Evolutionary conservation across 2,888 invertebrate species (phyloP).

Genomic region (Mythimna loreyi): DNA sequence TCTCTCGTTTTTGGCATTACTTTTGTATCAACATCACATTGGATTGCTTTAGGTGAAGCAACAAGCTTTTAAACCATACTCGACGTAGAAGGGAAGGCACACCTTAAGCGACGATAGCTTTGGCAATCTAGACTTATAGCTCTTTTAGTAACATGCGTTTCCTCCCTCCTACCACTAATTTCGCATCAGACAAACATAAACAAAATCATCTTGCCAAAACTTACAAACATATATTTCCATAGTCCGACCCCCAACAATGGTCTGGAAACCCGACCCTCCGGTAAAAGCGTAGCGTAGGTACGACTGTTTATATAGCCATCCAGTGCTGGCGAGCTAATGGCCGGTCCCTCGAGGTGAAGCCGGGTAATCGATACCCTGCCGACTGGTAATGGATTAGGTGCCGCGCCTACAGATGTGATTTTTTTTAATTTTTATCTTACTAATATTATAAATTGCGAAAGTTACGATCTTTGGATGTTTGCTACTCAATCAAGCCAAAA

Average conservation of each 20-base stretch:
- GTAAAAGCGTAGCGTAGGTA: conserved; percentile 58
- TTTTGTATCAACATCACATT: too few relatives aligned
- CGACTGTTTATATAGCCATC: conserved; percentile 61
- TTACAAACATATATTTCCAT: conserved; percentile 32
- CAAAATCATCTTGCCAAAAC: conserved; percentile 1
- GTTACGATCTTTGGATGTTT: too few relatives aligned
- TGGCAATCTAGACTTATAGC: too few relatives aligned
- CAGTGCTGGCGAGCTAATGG: conserved; percentile 66
- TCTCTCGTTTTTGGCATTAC: too few relatives aligned
- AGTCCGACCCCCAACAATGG: conserved; percentile 31
- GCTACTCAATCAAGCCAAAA: too few relatives aligned
- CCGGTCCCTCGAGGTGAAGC: conserved; percentile 62
- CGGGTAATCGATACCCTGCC: conserved; percentile 64
- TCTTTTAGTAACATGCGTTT: too few relatives aligned
- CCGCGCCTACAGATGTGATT: conserved; percentile 57
- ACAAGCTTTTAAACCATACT: too few relatives aligned
- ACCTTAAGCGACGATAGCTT: too few relatives aligned
- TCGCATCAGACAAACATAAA: conserved; percentile 13
- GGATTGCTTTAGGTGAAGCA: too few relatives aligned
- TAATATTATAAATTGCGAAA: too few relatives aligned
- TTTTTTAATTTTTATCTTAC: conserved; percentile 13
- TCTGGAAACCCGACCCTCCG: conserved; percentile 51
- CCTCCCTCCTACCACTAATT: not conserved
- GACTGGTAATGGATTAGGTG: conserved; percentile 64
- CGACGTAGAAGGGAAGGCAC: too few relatives aligned